These are phyloP conservation scores for Agrypnia vestita DNA, from an alignment of 1,140 invertebrate species.

Conservation along the genomic window DNA sequence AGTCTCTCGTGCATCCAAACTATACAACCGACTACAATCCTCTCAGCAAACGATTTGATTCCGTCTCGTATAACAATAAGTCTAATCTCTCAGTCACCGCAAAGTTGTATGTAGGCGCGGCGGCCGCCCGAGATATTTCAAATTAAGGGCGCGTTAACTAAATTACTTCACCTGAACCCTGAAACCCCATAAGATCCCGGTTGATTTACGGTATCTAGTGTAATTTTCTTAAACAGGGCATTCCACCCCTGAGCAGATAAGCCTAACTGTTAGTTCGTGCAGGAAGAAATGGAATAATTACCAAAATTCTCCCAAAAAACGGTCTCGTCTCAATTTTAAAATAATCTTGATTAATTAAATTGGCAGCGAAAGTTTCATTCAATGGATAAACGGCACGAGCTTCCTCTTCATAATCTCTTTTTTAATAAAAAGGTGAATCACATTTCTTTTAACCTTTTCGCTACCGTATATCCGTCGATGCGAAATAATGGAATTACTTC, in stretches of 20 bases:
- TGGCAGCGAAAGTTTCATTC: too few relatives aligned
- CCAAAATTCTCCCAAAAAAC: background rate
- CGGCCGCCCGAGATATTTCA: constrained; percentile 12
- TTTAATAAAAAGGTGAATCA: too few relatives aligned
- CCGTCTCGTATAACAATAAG: constrained; percentile 12
- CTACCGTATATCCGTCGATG: too few relatives aligned
- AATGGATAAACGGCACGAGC: too few relatives aligned
- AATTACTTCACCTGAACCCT: constrained; percentile 33
- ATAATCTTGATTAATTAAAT: too few relatives aligned
- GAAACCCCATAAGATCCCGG: constrained; percentile 26
- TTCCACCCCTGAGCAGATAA: constrained; percentile 25
- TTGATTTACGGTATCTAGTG: constrained; percentile 24
- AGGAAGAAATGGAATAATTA: constrained; percentile 6
- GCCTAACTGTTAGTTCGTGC: constrained; percentile 33
- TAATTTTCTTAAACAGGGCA: constrained; percentile 28
- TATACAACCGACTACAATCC: too few relatives aligned
- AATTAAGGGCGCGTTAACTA: constrained; percentile 21
- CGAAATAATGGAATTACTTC: too few relatives aligned
- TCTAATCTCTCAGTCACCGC: background rate
- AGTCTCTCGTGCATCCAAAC: too few relatives aligned
- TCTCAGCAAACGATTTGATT: background rate
- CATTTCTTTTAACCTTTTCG: too few relatives aligned
- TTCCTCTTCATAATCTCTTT: too few relatives aligned
- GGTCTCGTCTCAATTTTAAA: too few relatives aligned
- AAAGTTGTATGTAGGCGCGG: background rate